Evolutionary conservation across 30 jellyfish, hydroid and myxozoan genomes (phyloP), one percentile per base, ranked within the genome.

Genomic region (Rhopilema esculentum): DNA sequence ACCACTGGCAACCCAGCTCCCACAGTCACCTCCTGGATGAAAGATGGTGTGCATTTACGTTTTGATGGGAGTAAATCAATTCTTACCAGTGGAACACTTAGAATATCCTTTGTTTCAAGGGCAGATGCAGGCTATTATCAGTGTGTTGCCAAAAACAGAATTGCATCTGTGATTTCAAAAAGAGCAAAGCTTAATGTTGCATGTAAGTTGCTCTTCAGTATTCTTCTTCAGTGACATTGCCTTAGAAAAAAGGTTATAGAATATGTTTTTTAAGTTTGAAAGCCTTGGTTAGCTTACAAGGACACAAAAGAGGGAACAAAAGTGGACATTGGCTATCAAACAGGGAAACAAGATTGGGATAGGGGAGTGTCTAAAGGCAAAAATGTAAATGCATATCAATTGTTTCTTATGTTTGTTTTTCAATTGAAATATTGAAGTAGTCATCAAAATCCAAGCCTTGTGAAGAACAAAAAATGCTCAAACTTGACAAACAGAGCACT

Each of bases 1-100:
- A 91, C 97, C 19, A 82, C 95, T 20, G 98, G 98, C 17, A 51
- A 31, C 0, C 97, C 98, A n/a, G 67, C 69, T 8, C 97, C 98
- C 17, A 82, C 77, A 27, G 81, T 93, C 29, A 91, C 82, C 19
- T 67, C 88, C 15, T 93, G 97, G 97, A 40, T 88, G 69, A 64
- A 68, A 70, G 82, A 89, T 66, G 91, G 92, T 48, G 82, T 31
- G 18, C 96, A 28, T 16, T 48, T 89, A 2, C 53, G 26, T 18
- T 77, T 89, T 31, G 96, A 50, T 52, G 82, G 89, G 21, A 66
- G 78, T 8, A 62, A 63, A 50, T 87, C 92, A 30, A 73, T 77
- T 61, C 62, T 88, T 26, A 16, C 93, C 19, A 77, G 81, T 65
- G 98, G 98, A 16, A 79, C 85, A 16, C 88, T 93, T 0, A 32